phyloP scores from a whole-genome alignment of 2,888 invertebrate genomes.

The Watsonalla binaria region DNA sequence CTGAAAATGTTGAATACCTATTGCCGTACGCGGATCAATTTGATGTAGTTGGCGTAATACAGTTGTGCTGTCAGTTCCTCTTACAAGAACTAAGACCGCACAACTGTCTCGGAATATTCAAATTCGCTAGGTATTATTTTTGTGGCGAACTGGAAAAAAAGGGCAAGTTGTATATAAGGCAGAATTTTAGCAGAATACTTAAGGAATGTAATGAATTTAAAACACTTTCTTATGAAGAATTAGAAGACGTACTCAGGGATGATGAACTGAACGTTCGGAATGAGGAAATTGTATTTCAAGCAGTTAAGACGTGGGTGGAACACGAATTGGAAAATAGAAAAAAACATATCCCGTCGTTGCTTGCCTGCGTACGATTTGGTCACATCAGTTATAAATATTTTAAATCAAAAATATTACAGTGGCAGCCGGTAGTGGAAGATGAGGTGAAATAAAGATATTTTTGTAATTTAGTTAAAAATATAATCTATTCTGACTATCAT shows the following conservation, averaged over 20 bases:
- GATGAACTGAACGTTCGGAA: conserved; percentile 85
- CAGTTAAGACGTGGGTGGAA: conserved; percentile 84
- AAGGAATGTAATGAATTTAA: conserved; percentile 82
- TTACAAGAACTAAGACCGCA: conserved; percentile 80
- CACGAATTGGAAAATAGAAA: conserved; percentile 76
- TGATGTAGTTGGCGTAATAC: conserved; percentile 84
- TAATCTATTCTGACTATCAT: not conserved
- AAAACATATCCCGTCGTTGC: conserved; percentile 76
- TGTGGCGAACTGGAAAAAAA: conserved; percentile 82
- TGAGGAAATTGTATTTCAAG: conserved; percentile 87
- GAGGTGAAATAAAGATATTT: conserved; percentile 44
- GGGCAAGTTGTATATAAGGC: conserved; percentile 78
- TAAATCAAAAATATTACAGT: conserved; percentile 74
- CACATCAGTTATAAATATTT: conserved; percentile 80
- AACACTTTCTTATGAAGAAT: conserved; percentile 78
- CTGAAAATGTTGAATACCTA: conserved; percentile 83
- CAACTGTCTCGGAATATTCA: conserved; percentile 85
- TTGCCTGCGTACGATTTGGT: conserved; percentile 83
- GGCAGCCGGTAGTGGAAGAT: conserved; percentile 74
- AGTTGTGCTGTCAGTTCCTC: conserved; percentile 83
- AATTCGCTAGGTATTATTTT: conserved; percentile 84
- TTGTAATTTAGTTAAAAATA: not conserved
- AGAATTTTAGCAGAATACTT: conserved; percentile 80
- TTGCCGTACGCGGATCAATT: conserved; percentile 85
- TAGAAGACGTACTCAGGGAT: conserved; percentile 81